phyloP scores from a whole-genome alignment of 2,113 vertebrate genomes.

The Xyrauchen texanus region DNA sequence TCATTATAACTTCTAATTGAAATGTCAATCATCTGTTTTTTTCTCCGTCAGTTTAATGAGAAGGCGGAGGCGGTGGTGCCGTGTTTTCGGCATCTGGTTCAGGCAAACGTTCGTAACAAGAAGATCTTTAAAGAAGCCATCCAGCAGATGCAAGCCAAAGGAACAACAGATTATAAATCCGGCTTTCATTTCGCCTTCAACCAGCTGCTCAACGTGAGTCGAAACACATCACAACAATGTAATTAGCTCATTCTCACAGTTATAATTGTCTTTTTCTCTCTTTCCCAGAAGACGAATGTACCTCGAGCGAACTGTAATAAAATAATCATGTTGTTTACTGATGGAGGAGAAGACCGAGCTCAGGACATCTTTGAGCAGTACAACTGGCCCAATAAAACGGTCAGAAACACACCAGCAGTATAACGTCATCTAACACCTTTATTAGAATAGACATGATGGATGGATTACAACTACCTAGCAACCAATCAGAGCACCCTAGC shows the following conservation, averaged over 20 bases:
- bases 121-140: constrained; percentile 98
- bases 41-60: constrained; percentile 86
- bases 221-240: background rate
- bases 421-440: too few species aligned
- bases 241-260: background rate
- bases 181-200: constrained; percentile 97
- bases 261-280: background rate
- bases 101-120: constrained; percentile 97
- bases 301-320: constrained; percentile 97
- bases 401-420: constrained; percentile 60
- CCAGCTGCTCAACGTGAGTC: constrained; percentile 94
- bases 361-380: constrained; percentile 97
- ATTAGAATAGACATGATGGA: too few species aligned
- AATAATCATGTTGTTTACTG: constrained; percentile 99
- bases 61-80: constrained; percentile 92
- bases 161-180: constrained; percentile 96
- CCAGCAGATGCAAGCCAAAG: constrained; percentile 94
- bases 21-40: background rate
- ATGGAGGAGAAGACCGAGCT: constrained; percentile 93
- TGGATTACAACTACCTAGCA: too few species aligned
- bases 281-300: constrained; percentile 83
- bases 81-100: constrained; percentile 95
- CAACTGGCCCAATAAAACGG: constrained; percentile 98
- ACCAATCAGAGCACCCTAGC: too few species aligned
- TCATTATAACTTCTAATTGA: too few species aligned